Percentiles rank a stretch among this genome's conserved stretches.
Conservation (phyloP, 1,140 invertebrate species). For the Portunus trituberculatus region DNA sequence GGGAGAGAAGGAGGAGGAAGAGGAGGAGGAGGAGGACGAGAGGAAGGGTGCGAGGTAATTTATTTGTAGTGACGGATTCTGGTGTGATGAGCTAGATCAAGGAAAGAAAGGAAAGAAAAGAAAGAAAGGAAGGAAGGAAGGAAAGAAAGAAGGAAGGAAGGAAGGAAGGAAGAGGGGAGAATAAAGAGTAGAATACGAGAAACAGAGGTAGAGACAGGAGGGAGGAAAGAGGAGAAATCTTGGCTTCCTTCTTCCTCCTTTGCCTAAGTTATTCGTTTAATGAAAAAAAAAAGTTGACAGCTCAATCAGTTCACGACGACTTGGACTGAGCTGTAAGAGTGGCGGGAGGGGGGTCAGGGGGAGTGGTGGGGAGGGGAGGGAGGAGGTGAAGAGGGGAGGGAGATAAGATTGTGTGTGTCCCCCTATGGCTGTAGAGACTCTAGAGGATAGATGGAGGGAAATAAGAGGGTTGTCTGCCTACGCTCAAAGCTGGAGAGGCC, state of each 20-base stretch:
- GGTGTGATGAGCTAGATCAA: neutral
- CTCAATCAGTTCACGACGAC: neutral
- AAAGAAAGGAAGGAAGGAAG: neutral
- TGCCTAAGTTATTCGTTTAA: neutral
- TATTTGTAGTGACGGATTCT: no score
- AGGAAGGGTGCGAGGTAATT: neutral
- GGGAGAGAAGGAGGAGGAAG: neutral
- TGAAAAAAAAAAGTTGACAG: constrained; percentile 11
- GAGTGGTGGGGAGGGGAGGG: neutral
- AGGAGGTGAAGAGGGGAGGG: neutral
- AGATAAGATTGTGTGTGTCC: constrained; percentile 16
- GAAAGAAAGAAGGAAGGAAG: neutral
- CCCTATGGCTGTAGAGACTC: no score
- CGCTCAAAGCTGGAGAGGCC: neutral
- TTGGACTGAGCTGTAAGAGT: neutral
- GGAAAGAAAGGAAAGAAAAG: neutral
- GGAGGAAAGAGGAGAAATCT: neutral
- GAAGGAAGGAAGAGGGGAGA: neutral
- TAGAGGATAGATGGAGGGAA: neutral
- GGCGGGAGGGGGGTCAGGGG: neutral
- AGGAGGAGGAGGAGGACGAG: neutral
- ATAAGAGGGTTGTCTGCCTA: neutral
- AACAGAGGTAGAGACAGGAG: neutral
- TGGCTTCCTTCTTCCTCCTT: neutral
- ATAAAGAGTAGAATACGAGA: neutral